Conservation (phyloP, 2,113 vertebrate species). For the Mus musculus region DNA sequence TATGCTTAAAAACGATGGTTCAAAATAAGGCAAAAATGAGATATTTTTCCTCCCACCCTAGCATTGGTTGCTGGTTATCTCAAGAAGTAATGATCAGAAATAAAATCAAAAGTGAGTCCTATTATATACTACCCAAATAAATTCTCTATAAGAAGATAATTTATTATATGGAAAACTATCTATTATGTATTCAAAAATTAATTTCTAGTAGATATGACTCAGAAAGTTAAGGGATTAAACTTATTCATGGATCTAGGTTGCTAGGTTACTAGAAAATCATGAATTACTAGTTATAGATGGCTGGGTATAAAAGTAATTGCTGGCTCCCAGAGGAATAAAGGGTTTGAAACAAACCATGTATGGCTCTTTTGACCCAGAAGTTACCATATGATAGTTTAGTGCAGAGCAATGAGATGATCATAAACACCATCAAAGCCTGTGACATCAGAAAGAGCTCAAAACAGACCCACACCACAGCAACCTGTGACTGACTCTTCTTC, state of each 20-base stretch:
- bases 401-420: neutral
- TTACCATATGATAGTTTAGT: neutral
- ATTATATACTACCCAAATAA: constrained; percentile 1
- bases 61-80: neutral
- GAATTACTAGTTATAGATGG: constrained; percentile 48
- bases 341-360: neutral
- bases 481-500: neutral
- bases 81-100: neutral
- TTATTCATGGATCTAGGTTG: neutral
- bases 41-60: neutral
- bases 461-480: neutral
- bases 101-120: constrained; percentile 9
- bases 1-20: neutral
- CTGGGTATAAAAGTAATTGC: constrained; percentile 69
- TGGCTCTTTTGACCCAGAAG: neutral
- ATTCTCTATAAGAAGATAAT: neutral
- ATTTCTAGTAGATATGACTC: constrained; percentile 1
- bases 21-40: neutral
- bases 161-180: constrained; percentile 8
- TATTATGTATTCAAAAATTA: neutral
- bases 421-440: constrained; percentile 1
- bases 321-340: neutral
- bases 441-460: neutral
- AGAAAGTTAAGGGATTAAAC: neutral
- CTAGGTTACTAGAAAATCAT: neutral